Evolutionary conservation across 1,140 invertebrate genomes (phyloP), one percentile per base, ranked within the genome.

Genomic region (Drosophila takahashii): DNA sequence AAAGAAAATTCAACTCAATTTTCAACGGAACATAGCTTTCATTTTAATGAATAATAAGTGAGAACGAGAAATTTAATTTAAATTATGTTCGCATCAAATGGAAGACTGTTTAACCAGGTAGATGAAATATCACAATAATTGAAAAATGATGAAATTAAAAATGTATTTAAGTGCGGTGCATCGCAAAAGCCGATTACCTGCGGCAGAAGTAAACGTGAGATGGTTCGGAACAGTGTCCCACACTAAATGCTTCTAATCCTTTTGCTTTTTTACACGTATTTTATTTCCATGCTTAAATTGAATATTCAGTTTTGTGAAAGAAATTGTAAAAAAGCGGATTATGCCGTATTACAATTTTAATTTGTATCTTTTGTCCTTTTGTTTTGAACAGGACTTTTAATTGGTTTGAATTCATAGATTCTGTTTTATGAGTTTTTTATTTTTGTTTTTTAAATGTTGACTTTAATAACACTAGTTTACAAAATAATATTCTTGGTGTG

Each of bases 111-210:
- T 13, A 11, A 11, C 11, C 18, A 26, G n/a, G 34, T 29, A 53
- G 11, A 39, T 37, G 27, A 48, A 69, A 37, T 39, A 48, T 16
- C 2, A 13, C 16, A 32, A 7, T 74, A 74, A 76, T 76, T 75
- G 71, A 10, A 75, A 66, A 76, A 57, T 48, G 22, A 75, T 66
- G 52, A 52, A 57, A 75, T 75, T 58, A 66, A 75, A 75, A 76
- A 58, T 66, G 60, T 18, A 58, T 76, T 75, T 76, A 76, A 58
- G 41, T 58, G 52, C 29, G 45, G 45, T 74, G 53, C 60, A 76
- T 72, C 60, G 59, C 52, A 41, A 58, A 75, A 76, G 34, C 72
- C 47, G 72, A 52, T 76, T 76, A 76, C 60, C 13, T 34, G 16
- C 42, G 36, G 47, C 26, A 47, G n/a, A 26, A 29, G 26, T 22